Conservation (phyloP, 1,140 invertebrate genomes). For the Araneus ventricosus region DNA sequence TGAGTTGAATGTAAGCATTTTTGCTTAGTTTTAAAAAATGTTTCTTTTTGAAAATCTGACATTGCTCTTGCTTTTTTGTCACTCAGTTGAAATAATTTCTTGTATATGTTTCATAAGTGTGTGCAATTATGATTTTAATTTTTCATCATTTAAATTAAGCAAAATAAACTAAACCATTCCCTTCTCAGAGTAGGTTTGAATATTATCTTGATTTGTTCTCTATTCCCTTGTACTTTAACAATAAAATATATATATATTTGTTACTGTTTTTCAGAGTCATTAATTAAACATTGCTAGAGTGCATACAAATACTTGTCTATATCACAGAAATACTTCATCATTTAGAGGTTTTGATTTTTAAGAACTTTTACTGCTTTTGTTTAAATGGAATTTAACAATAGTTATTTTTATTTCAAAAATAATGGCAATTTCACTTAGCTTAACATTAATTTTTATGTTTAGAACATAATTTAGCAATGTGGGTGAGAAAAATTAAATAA, state of each 20-base stretch:
- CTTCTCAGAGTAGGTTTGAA: not conserved
- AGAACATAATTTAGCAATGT: too few relatives aligned
- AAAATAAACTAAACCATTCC: not conserved
- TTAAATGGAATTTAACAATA: too few relatives aligned
- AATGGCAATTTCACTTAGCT: too few relatives aligned
- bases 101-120: not conserved
- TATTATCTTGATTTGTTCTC: not conserved
- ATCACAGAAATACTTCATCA: too few relatives aligned
- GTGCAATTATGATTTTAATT: not conserved
- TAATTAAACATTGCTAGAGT: too few relatives aligned
- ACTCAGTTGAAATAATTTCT: not conserved
- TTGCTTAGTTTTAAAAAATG: not conserved
- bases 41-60: not conserved
- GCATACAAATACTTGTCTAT: too few relatives aligned
- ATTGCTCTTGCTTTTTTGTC: not conserved
- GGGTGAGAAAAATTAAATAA: too few relatives aligned
- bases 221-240: constrained; percentile 22
- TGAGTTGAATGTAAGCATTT: not conserved
- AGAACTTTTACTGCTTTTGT: too few relatives aligned
- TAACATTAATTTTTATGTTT: too few relatives aligned
- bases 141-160: not conserved
- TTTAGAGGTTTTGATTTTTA: too few relatives aligned
- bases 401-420: too few relatives aligned
- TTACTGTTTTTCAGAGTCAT: too few relatives aligned
- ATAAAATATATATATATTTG: constrained; percentile 23